A percentile compares a stretch with the other conserved stretches of the same genome.
Evolutionary conservation across 2,888 invertebrate species (phyloP).

Genomic region (Lasioglossum morio): DNA sequence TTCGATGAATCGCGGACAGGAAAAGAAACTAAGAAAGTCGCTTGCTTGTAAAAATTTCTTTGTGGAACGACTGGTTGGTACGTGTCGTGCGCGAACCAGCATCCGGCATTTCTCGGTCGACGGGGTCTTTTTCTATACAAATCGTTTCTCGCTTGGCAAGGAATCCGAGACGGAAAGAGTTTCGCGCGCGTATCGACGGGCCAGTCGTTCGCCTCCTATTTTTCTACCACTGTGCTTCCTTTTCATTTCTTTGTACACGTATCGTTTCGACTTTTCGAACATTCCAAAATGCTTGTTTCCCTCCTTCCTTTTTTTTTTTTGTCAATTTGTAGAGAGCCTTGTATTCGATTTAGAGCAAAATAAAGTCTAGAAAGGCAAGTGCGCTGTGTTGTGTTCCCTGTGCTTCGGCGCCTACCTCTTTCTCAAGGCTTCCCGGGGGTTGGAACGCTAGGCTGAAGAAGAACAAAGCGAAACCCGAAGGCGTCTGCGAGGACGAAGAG

Average conservation of each 20-base stretch:
- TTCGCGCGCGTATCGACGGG: conserved; percentile 13
- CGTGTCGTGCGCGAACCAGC: background rate
- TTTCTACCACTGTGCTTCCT: conserved; percentile 69
- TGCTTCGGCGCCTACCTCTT: background rate
- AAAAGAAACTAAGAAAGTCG: conserved; percentile 55
- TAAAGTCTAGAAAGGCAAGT: conserved; percentile 84
- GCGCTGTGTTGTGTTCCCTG: conserved; percentile 39
- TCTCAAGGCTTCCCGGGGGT: background rate
- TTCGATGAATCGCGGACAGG: conserved; percentile 58
- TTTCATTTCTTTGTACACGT: conserved; percentile 71
- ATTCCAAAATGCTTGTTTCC: conserved; percentile 82
- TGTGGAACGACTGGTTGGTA: conserved; percentile 56
- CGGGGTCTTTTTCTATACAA: background rate
- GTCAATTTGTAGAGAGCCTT: conserved; percentile 83
- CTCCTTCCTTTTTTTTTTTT: conserved; percentile 73
- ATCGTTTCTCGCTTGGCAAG: background rate
- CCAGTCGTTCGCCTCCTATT: conserved; percentile 57
- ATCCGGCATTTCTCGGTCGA: background rate
- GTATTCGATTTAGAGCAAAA: conserved; percentile 84
- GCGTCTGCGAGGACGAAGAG: background rate
- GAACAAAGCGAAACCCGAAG: too few relatives aligned
- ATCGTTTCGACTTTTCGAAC: conserved; percentile 80
- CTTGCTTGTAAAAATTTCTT: conserved; percentile 69
- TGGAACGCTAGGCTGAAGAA: background rate
- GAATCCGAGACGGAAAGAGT: background rate